Base-by-base conservation (phyloP, 2,888 invertebrate species). In the Prosopocoilus inquinatus region DNA sequence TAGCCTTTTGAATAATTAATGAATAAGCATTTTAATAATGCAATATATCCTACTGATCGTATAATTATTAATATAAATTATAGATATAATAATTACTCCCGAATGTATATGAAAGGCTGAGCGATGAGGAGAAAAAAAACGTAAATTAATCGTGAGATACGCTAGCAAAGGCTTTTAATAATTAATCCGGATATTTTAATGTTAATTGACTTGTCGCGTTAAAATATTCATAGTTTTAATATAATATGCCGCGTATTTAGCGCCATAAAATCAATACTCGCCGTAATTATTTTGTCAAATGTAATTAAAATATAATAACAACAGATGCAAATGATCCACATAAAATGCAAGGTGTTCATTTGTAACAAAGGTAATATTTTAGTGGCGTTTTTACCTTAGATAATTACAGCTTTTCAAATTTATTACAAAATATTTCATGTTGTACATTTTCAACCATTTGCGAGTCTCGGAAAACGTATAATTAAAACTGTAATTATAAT, bases 401-500 rank as follows among this genome's bases (percentile, higher is more conserved):
- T 64, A 64, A 67, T 66, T 67, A 65, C 59, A 64, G 57, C 53
- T 53, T 63, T 62, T 61, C 61, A 63, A 64, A 66, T 64, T 66
- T 67, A 66, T 63, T 61, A 63, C 61, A 62, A 64, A 64, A 65
- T 63, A 63, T 57, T 60, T 62, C 59, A 64, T 58, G 60, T 50
- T 55, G 57, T 57, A 58, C 60, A 62, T 62, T 63, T 60, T 59
- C 60, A 62, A 62, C 64, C 64, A 59, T 62, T 65, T 55, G 60
- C 66, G 62, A 64, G 61, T 45, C 57, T 57, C 58, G 57, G 59
- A 47, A 57, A 59, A 59, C 62, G 61, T 66, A 64, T 66, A 69
- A 69, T 69, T 69, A 69, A 69, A 68, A 66, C 61, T 56, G 60
- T 67, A 67, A 68, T 68, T 66, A 68, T 65, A 64, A 63, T 67